phyloP scores from a whole-genome alignment of 2,113 vertebrate species.

The Ammodytes dubius region DNA sequence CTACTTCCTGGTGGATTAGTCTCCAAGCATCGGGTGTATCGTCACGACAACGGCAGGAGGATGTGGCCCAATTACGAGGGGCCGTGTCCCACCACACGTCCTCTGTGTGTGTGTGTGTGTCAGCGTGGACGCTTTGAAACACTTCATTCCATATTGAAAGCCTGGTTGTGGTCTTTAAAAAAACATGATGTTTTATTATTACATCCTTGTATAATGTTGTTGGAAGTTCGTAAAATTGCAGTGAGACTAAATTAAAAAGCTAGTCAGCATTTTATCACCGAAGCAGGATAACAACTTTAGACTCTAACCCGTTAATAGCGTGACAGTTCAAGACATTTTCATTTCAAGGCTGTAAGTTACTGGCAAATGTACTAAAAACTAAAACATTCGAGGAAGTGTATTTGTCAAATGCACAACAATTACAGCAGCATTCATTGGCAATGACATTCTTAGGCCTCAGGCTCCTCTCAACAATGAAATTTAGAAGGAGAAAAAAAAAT shows the following conservation, averaged over 20 bases:
- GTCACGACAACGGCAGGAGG: slow-evolving; percentile 36
- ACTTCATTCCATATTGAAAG: not conserved
- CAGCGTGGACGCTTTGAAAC: not conserved
- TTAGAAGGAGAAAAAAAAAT: too few relatives aligned
- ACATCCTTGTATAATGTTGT: not conserved
- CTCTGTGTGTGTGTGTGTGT: not conserved
- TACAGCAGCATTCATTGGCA: too few relatives aligned
- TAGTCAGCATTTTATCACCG: not conserved
- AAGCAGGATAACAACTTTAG: not conserved
- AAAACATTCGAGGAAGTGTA: not conserved
- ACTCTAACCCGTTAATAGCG: not conserved
- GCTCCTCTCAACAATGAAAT: too few relatives aligned
- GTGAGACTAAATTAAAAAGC: not conserved
- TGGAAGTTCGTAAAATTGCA: not conserved
- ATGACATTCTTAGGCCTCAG: too few relatives aligned
- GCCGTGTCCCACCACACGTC: not conserved
- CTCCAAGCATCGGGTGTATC: slow-evolving; percentile 11
- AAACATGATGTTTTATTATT: not conserved
- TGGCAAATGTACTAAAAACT: not conserved
- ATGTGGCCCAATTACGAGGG: slow-evolving; percentile 28
- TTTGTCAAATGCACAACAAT: too few relatives aligned
- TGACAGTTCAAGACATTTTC: not conserved
- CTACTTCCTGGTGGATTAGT: slow-evolving; percentile 65
- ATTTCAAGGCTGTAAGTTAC: slow-evolving; percentile 1
- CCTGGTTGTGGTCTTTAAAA: not conserved